Base-by-base conservation (phyloP, 2,888 invertebrate species). In the Caenorhabditis wallacei region DNA sequence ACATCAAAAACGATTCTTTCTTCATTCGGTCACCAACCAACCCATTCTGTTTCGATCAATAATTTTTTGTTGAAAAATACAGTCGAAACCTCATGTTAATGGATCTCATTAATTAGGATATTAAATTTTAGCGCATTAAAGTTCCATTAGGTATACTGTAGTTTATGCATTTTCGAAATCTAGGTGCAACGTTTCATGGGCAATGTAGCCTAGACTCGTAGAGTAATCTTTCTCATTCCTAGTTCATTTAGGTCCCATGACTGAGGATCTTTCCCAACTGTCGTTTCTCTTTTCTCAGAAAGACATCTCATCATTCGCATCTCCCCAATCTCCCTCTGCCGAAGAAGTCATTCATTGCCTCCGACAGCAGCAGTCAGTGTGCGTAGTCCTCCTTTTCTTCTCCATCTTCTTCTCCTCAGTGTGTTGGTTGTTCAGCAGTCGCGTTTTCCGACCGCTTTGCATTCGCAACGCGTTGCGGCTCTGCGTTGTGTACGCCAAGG, bases 401-500 rank as follows among this genome's bases (percentile, higher is more conserved):
- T 16, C 53, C 10, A 35, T n/a, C 53, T n/a, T 22, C 51, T 57
- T 51, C 75, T 59, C 66, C 75, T 59, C 66, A 40, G 46, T 57
- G 76, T 78, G 46, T 70, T 54, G 51, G 64, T 64, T 54, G 72
- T 54, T 70, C 78, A 70, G 78, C 79, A 79, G 79, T 79, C 79
- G 72, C 74, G 80, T 51, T 69, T 82, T 68, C 64, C 76, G 71
- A 76, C 82, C 78, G 78, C 78, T 68, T 79, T 79, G 82, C 82
- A 79, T 72, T 79, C 82, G 82, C 82, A 22, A 68, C 79, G 82
- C 82, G 76, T 53, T 75, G 82, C 82, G 82, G 82, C 82, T 82
- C 82, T 66, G 76, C 82, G 80, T 72, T 80, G 80, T 80, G 80
- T 72, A 72, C 80, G 72, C 72, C 71, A 70, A 57, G 56, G 54